Percentiles rank a stretch among this genome's conserved stretches.
phyloP scores from a whole-genome alignment of 2,888 invertebrate genomes.

The Napeogenes sylphis region DNA sequence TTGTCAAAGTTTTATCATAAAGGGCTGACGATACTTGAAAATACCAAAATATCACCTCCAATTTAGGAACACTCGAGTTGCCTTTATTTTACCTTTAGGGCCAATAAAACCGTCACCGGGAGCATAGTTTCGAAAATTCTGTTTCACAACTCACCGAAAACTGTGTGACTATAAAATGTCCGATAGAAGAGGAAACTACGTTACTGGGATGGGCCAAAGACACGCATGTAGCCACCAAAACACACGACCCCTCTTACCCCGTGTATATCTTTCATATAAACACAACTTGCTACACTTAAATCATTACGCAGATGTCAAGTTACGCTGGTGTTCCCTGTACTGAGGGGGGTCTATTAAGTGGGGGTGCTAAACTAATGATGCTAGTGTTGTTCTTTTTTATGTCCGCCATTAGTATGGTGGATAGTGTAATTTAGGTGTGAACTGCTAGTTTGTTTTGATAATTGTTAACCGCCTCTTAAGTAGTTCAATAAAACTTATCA shows the following conservation, averaged over 20 bases:
- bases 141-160: conserved; percentile 61
- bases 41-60: conserved; percentile 55
- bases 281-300: conserved; percentile 18
- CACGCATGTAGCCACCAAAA: conserved; percentile 56
- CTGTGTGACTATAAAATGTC: conserved; percentile 72
- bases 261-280: conserved; percentile 16
- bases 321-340: conserved; percentile 46
- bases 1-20: conserved; percentile 20
- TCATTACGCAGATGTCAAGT: conserved; percentile 40
- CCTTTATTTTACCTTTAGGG: conserved; percentile 65
- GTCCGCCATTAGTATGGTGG: conserved; percentile 64
- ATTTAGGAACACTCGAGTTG: conserved; percentile 63
- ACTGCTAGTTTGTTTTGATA: conserved; percentile 33
- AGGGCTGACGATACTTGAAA: conserved; percentile 30
- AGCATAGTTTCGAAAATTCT: conserved; percentile 63
- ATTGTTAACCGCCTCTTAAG: neutral
- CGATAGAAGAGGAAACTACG: conserved; percentile 65
- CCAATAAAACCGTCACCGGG: conserved; percentile 67
- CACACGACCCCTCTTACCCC: conserved; percentile 27
- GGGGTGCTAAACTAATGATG: conserved; percentile 73
- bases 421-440: conserved; percentile 66
- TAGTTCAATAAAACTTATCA: no score
- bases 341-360: conserved; percentile 68
- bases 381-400: conserved; percentile 72
- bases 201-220: conserved; percentile 56